Percentiles rank a stretch among this genome's conserved stretches.
These are phyloP conservation scores for Buteo buteo DNA, from an alignment of 2,113 vertebrate species.

Conservation along the genomic window DNA sequence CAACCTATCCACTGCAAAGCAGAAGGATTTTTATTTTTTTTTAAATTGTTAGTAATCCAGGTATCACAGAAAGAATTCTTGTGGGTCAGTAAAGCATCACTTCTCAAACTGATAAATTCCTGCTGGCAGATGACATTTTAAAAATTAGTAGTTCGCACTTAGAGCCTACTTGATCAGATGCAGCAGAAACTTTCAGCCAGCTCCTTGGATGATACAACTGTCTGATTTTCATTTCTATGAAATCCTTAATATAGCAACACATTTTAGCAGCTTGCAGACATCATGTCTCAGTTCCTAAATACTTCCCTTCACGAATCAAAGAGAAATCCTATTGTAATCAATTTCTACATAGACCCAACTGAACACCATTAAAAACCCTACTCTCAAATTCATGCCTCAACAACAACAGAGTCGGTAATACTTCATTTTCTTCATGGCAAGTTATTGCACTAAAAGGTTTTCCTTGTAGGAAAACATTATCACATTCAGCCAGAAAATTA, in stretches of 20 bases:
- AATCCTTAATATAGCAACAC: neutral
- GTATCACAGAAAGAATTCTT: neutral
- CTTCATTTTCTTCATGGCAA: rapidly evolving
- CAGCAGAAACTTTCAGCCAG: neutral
- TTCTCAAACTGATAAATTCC: neutral
- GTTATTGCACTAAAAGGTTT: neutral
- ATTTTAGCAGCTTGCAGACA: neutral
- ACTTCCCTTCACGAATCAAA: neutral
- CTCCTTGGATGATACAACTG: neutral
- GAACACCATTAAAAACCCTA: neutral
- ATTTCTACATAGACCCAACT: neutral
- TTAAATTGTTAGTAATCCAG: neutral
- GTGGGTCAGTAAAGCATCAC: neutral
- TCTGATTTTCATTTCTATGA: neutral
- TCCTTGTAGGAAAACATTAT: neutral
- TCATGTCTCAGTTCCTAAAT: neutral
- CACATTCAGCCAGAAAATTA: neutral
- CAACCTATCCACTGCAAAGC: neutral
- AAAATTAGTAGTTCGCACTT: neutral
- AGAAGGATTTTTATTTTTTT: neutral
- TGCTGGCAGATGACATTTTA: neutral
- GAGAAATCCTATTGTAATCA: neutral
- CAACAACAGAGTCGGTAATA: rapidly evolving
- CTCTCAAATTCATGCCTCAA: neutral
- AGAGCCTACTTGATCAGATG: rapidly evolving